phyloP scores from a whole-genome alignment of 1,140 invertebrate genomes.

The Ephestia elutella region DNA sequence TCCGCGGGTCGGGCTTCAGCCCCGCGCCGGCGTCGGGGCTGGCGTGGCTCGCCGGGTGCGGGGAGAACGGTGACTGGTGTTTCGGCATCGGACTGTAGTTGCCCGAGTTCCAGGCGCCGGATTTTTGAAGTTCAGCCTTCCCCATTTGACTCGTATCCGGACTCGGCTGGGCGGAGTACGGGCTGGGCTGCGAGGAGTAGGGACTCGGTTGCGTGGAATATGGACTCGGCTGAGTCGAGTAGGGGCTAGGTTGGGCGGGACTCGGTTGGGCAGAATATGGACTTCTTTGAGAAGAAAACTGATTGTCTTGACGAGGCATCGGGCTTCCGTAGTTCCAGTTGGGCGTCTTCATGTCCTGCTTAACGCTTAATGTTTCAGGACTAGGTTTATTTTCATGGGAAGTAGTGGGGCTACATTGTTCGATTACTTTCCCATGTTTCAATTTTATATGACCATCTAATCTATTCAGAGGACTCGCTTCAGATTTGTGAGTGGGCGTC shows the following conservation, averaged over 20 bases:
- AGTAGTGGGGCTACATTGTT: constrained; percentile 67
- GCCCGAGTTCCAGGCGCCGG: constrained; percentile 58
- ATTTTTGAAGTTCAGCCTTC: constrained; percentile 55
- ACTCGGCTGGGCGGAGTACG: constrained; percentile 68
- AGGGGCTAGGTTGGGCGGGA: constrained; percentile 66
- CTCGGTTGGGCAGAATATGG: constrained; percentile 71
- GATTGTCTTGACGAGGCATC: constrained; percentile 62
- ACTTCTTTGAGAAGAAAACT: constrained; percentile 63
- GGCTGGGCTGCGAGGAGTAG: constrained; percentile 67
- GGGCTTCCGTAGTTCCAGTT: constrained; percentile 68
- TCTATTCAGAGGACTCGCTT: constrained; percentile 65
- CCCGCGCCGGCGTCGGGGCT: constrained; percentile 54
- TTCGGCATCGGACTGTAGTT: constrained; percentile 68
- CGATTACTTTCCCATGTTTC: constrained; percentile 55
- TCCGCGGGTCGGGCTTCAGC: constrained; percentile 43
- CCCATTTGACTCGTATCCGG: constrained; percentile 68
- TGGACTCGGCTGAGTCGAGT: constrained; percentile 65
- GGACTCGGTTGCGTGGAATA: constrained; percentile 70
- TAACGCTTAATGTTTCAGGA: constrained; percentile 51
- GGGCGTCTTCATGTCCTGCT: constrained; percentile 62
- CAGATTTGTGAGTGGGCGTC: constrained; percentile 60
- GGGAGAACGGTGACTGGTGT: constrained; percentile 60
- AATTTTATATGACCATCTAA: constrained; percentile 57
- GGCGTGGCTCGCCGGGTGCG: constrained; percentile 56
- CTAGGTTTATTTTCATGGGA: constrained; percentile 64